Base-by-base conservation (phyloP, 1,140 invertebrate species). In the Ceratoteleas bidentatus region DNA sequence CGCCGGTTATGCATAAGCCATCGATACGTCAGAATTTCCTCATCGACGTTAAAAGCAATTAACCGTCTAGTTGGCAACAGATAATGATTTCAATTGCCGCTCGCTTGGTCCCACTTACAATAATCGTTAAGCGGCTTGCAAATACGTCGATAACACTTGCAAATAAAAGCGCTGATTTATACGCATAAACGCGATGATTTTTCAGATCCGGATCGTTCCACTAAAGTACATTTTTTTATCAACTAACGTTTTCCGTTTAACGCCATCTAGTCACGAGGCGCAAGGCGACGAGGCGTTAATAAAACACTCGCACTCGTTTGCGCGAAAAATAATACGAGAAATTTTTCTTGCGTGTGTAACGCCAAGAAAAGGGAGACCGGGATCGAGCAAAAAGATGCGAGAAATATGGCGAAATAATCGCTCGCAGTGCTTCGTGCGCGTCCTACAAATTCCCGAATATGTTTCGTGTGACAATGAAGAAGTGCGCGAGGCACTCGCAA, bases 401-500 rank as follows among this genome's bases (percentile, higher is more conserved):
- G 69, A 73, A 72, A 62, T 74, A 80, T 80, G 69, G 38, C 49
- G 68, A 80, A 80, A 73, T 80, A 80, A 80, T 80, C 77, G 77
- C 53, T 50, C 8, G 52, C 52, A 24, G 16, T 64, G 74, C 50
- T 69, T 45, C 70, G 34, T 54, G 61, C 61, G 40, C 52, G 47
- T 49, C 3, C 45, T 73, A 65, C 77, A 68, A 70, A 70, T 66
- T 66, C 49, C 50, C 68, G 50, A 79, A 73, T 79, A 79, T 68
- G 68, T 65, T 76, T 64, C 65, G 58, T 57, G 74, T 70, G 74
- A 77, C 74, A 78, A 78, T 78, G 74, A 78, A 78, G 58, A 78
- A 78, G 74, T 78, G 66, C 24, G 11, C 58, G n/a, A 3, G 8
- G 15, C 7, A 58, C 52, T 70, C 43, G 40, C 56, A 65, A 78